Evolutionary conservation across 2,888 invertebrate species (phyloP).

Genomic region (Ophonus ardosiacus): DNA sequence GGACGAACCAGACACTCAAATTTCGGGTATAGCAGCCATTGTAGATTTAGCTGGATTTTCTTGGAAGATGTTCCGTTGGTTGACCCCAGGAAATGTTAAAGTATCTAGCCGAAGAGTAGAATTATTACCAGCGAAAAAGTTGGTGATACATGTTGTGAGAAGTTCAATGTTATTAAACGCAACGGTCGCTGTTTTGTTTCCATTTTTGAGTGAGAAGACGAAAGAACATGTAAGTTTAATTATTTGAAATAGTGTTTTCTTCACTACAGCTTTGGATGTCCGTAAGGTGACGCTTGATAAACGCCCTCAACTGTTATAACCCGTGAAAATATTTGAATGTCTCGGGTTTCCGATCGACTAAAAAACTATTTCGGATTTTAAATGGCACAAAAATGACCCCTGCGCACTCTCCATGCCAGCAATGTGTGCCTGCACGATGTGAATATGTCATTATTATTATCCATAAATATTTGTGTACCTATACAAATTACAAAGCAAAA

Average conservation of each 20-base stretch:
- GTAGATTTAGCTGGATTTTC: slow-evolving; percentile 72
- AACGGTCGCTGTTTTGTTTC: slow-evolving; percentile 72
- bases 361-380: no score
- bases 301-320: no score
- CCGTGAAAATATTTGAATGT: no score
- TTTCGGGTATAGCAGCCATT: slow-evolving; percentile 72
- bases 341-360: no score
- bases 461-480: no score
- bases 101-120: slow-evolving; percentile 69
- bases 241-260: not conserved
- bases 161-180: slow-evolving; percentile 70
- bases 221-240: slow-evolving; percentile 67
- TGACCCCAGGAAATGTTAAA: slow-evolving; percentile 71
- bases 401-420: no score
- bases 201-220: slow-evolving; percentile 71
- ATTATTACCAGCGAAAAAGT: slow-evolving; percentile 71
- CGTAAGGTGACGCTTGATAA: not conserved
- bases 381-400: no score
- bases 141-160: slow-evolving; percentile 72
- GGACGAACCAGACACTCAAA: slow-evolving; percentile 71
- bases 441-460: no score
- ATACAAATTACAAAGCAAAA: no score
- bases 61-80: slow-evolving; percentile 71
- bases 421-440: no score
- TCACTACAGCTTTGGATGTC: not conserved